Conservation (phyloP, 2,888 invertebrate genomes). For the Lagria hirta region DNA sequence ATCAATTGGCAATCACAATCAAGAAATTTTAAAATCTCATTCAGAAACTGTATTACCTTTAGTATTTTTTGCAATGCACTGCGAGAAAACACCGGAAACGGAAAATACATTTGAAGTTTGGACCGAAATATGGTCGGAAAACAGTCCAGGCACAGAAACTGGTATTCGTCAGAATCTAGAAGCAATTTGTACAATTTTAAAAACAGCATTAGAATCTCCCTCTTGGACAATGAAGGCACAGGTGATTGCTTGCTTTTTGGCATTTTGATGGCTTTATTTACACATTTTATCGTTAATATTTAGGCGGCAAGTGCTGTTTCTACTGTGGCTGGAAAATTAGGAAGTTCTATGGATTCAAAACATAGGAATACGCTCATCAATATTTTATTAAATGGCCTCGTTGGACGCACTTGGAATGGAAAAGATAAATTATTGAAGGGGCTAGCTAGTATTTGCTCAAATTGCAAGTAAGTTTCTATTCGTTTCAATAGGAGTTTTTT, state of each 20-base stretch:
- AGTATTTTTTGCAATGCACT: slow-evolving; percentile 90
- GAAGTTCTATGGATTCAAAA: slow-evolving; percentile 63
- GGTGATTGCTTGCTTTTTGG: slow-evolving; percentile 48
- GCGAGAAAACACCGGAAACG: slow-evolving; percentile 67
- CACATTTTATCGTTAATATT: slow-evolving; percentile 4
- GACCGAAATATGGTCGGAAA: slow-evolving; percentile 88
- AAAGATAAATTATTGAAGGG: slow-evolving; percentile 81
- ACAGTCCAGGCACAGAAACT: slow-evolving; percentile 82
- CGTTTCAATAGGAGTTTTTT: too few species aligned
- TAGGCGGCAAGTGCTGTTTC: slow-evolving; percentile 80
- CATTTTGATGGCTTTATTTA: slow-evolving; percentile 15
- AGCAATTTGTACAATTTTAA: slow-evolving; percentile 70
- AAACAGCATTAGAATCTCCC: slow-evolving; percentile 73
- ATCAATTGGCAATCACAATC: slow-evolving; percentile 79
- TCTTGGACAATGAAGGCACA: slow-evolving; percentile 88
- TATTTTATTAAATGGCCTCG: slow-evolving; percentile 66
- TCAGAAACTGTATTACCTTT: slow-evolving; percentile 75
- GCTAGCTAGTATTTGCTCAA: slow-evolving; percentile 68
- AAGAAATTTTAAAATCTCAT: slow-evolving; percentile 78
- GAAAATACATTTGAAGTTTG: slow-evolving; percentile 72
- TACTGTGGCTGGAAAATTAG: slow-evolving; percentile 74
- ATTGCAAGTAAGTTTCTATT: slow-evolving; percentile 64
- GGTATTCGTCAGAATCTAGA: slow-evolving; percentile 77
- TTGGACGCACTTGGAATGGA: slow-evolving; percentile 88
- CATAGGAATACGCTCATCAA: slow-evolving; percentile 67